phyloP scores from a whole-genome alignment of 2,888 invertebrate genomes.

The Nomada goodeniana region DNA sequence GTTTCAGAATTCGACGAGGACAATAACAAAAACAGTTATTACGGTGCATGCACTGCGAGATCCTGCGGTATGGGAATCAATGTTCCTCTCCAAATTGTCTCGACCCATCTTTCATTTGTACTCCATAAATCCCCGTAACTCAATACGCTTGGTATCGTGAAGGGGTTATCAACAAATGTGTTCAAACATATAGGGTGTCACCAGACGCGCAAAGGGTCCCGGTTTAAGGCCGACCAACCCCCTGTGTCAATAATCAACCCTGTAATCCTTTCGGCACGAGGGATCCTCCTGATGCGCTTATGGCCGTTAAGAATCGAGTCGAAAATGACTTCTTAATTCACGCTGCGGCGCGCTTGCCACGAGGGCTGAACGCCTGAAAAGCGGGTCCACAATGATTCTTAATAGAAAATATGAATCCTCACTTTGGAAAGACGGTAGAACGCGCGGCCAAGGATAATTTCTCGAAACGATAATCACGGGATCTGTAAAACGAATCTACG shows the following conservation, averaged over 20 bases:
- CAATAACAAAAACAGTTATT: too few relatives aligned
- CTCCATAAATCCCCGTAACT: conserved; percentile 74
- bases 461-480: too few relatives aligned
- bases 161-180: conserved; percentile 83
- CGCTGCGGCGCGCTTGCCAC: not conserved
- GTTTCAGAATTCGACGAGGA: too few relatives aligned
- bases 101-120: conserved; percentile 66
- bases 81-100: conserved; percentile 52
- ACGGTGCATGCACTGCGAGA: not conserved
- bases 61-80: conserved; percentile 43
- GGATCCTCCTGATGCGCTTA: conserved; percentile 76
- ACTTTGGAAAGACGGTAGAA: too few relatives aligned
- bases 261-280: conserved; percentile 80
- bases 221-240: conserved; percentile 66
- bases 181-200: conserved; percentile 84
- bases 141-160: conserved; percentile 69
- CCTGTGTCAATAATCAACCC: conserved; percentile 78
- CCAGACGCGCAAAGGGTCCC: conserved; percentile 65
- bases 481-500: too few relatives aligned
- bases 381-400: not conserved
- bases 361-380: not conserved
- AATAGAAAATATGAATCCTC: too few relatives aligned
- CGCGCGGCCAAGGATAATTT: too few relatives aligned
- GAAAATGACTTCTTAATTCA: conserved; percentile 80
- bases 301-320: conserved; percentile 80